Conservation (phyloP, 2,888 invertebrate genomes). For the Sinentomon sp. region DNA sequence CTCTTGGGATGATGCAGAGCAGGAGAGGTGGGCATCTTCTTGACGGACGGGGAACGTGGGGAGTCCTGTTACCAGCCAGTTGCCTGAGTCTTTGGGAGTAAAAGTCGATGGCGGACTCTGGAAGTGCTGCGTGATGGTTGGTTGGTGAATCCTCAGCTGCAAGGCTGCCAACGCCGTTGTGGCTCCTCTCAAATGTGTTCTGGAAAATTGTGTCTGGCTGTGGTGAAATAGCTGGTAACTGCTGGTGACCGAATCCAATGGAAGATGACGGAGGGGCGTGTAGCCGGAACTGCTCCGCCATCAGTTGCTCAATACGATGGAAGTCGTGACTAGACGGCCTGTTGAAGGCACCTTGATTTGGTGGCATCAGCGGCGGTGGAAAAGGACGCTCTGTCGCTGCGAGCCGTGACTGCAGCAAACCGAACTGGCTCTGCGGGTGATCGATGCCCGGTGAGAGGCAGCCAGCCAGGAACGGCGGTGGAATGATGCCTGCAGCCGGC, state of each 20-base stretch:
- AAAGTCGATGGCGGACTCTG: no score
- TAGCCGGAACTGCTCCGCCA: conserved; percentile 45
- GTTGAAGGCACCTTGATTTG: conserved; percentile 44
- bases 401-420: conserved; percentile 16
- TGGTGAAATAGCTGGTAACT: no score
- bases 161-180: no score
- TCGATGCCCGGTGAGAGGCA: conserved; percentile 12
- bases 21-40: conserved; percentile 13
- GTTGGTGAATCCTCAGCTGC: no score
- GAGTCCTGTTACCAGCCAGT: conserved; percentile 42
- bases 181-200: no score
- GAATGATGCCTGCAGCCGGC: conserved; percentile 20
- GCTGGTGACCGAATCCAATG: no score
- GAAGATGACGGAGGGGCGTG: no score
- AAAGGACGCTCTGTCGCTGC: conserved; percentile 1
- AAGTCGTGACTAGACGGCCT: conserved; percentile 42
- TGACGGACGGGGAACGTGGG: conserved; percentile 15
- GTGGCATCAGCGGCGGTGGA: conserved; percentile 44
- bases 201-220: no score
- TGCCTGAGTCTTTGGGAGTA: conserved; percentile 98
- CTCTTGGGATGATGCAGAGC: no score
- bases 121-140: no score
- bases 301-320: conserved; percentile 47
- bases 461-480: conserved; percentile 16
- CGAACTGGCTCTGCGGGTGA: conserved; percentile 16